Base-by-base conservation (phyloP, 2,113 vertebrate species). In the Bagarius yarrelli region DNA sequence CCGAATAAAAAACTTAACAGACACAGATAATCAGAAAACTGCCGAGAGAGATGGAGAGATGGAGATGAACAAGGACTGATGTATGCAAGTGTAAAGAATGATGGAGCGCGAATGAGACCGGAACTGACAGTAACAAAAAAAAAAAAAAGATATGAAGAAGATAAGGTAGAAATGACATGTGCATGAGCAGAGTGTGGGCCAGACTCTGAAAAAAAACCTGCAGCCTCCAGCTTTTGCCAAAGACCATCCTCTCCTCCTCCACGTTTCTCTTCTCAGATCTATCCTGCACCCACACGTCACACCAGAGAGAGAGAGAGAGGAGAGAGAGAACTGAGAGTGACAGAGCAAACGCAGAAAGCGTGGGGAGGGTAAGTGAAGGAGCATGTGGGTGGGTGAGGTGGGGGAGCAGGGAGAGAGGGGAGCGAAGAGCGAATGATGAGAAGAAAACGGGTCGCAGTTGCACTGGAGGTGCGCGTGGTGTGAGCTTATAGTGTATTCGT, bases 171-270 rank as follows among this genome's bases (percentile, higher is more conserved):
- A 78, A 30, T 64, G 63, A 72, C 72, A 72, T 79, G 83, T 72
- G 83, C 30, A 76, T 81, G 83, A 82, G 85, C 81, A 83, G 87
- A 89, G 79, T 64, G 36, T 63, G n/a, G 66, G 85, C 81, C 81
- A 44, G 78, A 77, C 78, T 63, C 2, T 0, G 78, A 61, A 11
- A 8, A 8, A 84, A 81, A 85, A 85, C 81, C 87, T 86, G 80
- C 84, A 69, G 80, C 76, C 78, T 83, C 84, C 81, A 83, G 77
- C 86, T 81, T 77, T 81, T 87, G 86, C 86, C 87, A 87, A 84
- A 83, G 80, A 79, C 81, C 84, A 85, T 85, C 84, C 83, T 86
- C 84, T 83, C 66, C 81, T 74, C 80, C 44, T 84, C 83, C 74
- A 82, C 78, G 59, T 78, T 79, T 84, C 86, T 55, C 86, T 76